Evolutionary conservation across 2,888 invertebrate species (phyloP).

Genomic region (Acleris emargana): DNA sequence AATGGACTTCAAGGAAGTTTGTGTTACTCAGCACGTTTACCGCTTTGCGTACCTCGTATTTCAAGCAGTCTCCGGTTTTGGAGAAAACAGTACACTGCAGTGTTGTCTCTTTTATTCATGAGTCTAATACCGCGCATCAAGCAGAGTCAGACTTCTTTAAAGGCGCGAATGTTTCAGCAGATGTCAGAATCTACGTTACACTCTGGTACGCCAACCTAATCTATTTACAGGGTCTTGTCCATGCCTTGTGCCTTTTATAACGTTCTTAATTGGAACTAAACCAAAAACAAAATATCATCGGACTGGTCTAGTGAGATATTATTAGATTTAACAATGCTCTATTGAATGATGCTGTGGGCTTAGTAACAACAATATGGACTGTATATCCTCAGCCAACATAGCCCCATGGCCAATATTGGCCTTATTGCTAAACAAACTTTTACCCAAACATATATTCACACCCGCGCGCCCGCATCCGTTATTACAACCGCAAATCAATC

Average conservation of each 20-base stretch:
- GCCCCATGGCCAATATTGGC: constrained; percentile 24
- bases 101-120: constrained; percentile 3
- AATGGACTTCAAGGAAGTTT: constrained; percentile 32
- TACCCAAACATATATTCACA: constrained; percentile 23
- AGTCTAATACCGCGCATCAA: constrained; percentile 5
- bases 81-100: neutral
- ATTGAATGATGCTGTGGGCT: neutral
- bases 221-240: too few species aligned
- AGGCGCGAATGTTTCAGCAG: too few species aligned
- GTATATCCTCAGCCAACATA: constrained; percentile 28
- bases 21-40: constrained; percentile 30
- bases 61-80: constrained; percentile 18
- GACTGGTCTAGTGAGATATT: neutral
- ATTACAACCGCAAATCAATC: constrained; percentile 32
- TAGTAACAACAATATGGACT: constrained; percentile 11
- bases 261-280: too few species aligned
- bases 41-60: constrained; percentile 28
- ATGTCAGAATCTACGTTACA: too few species aligned
- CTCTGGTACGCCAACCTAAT: too few species aligned
- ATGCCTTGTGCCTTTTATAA: too few species aligned
- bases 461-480: constrained; percentile 28
- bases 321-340: neutral
- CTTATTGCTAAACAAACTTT: constrained; percentile 32
- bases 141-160: neutral
- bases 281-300: too few species aligned